These are phyloP conservation scores for Semotilus atromaculatus DNA, from an alignment of 2,797 vertebrate species.

Conservation along the genomic window DNA sequence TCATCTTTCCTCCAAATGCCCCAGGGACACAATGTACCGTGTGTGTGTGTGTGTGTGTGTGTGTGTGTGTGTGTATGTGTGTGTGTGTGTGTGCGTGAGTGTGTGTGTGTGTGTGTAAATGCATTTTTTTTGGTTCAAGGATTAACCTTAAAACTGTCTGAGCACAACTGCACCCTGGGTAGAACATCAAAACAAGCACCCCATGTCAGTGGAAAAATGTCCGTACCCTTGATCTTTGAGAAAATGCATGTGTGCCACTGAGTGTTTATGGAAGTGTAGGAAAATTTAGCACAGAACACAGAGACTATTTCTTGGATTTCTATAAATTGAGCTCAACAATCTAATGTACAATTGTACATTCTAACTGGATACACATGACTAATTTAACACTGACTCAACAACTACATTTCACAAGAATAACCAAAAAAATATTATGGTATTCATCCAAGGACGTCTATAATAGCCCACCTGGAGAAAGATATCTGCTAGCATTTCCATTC, in stretches of 20 bases:
- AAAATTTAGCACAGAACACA: not conserved
- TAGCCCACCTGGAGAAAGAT: constrained; percentile 11
- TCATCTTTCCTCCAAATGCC: constrained; percentile 52
- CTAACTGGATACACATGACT: constrained; percentile 35
- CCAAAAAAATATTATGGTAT: not conserved
- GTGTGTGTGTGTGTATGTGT: not conserved
- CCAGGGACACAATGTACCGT: constrained; percentile 54
- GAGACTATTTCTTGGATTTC: not conserved
- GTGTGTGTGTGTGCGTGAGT: constrained; percentile 14
- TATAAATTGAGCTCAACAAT: not conserved
- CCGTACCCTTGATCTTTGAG: not conserved
- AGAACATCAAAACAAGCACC: constrained; percentile 51
- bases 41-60: constrained; percentile 13
- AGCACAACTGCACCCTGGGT: constrained; percentile 37
- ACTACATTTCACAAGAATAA: not conserved
- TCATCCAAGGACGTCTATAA: not conserved
- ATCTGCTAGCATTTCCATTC: not conserved
- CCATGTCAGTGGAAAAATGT: constrained; percentile 27
- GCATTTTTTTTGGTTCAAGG: constrained; percentile 26
- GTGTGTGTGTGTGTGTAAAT: constrained; percentile 1
- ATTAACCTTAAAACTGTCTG: constrained; percentile 47
- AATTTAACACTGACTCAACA: constrained; percentile 18
- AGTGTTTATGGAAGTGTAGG: not conserved
- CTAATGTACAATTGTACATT: constrained; percentile 22
- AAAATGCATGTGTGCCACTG: not conserved